Evolutionary conservation across 2,797 vertebrate species (phyloP), one percentile per base, ranked within the genome.

Genomic region (Pipistrellus kuhlii): DNA sequence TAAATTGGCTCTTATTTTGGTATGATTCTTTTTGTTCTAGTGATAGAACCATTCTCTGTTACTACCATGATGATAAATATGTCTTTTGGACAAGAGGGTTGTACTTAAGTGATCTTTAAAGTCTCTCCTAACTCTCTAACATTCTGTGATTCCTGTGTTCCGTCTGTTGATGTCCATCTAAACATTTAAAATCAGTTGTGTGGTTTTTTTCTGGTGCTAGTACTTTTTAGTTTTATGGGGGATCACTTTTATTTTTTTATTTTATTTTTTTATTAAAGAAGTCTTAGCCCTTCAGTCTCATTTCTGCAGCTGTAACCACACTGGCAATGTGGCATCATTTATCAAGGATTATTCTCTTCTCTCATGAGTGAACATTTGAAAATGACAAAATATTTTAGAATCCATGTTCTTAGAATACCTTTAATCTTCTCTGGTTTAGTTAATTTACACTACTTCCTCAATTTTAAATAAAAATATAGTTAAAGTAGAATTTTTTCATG

Each of bases 401-500:
- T 92, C 38, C 38, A 20, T 86, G n/a, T 46, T 94, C 25, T 72
- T 81, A 27, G 53, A 66, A 46, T 38, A 94, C 8, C 8, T 94
- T 92, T 78, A 71, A 46, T 85, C 35, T 57, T 76, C 8, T 46
- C 30, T 95, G 17, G 5, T 57, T 91, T 77, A 91, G 11, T 64
- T 88, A 78, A 57, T 85, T 75, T 87, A 64, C 2, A 57, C 44
- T 91, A 14, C 83, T 91, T 92, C 88, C n/a, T 88, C 53, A 93
- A 48, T 51, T 95, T 81, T 86, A 94, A 93, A 71, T 71, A 46
- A 64, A 90, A 77, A 77, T 68, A 11, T 48, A 30, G 21, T 53
- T 83, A 76, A 94, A 85, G 48, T 83, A 90, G 59, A 96, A 85
- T 72, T 82, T 77, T 48, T 48, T 84, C 76, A 35, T 55, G 51